Conservation (phyloP, 2,797 vertebrate species). For the Anniella stebbinsi region DNA sequence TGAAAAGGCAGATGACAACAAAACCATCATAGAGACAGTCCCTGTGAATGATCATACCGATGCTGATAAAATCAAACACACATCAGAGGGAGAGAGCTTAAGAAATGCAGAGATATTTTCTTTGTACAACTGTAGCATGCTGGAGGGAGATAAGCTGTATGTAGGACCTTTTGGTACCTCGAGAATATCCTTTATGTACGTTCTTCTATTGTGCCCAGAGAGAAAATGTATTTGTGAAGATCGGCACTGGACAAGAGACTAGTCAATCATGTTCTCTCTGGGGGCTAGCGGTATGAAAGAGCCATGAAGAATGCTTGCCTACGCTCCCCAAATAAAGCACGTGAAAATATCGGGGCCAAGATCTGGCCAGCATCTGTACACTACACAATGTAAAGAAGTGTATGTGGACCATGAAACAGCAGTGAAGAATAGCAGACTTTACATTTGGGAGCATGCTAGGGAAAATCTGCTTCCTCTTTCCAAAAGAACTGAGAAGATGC, state of each 20-base stretch:
- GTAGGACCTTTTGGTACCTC: slow-evolving; percentile 24
- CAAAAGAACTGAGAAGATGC: neutral
- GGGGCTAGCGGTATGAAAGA: neutral
- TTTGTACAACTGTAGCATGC: slow-evolving; percentile 17
- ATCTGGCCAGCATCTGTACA: neutral
- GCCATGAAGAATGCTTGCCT: slow-evolving; percentile 6
- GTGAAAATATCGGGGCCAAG: neutral
- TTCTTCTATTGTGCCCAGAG: neutral
- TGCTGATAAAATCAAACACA: slow-evolving; percentile 26
- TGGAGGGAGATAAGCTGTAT: slow-evolving; percentile 35
- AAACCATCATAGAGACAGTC: neutral
- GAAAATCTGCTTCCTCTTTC: neutral
- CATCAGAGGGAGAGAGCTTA: slow-evolving; percentile 19
- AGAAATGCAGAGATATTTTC: slow-evolving; percentile 24
- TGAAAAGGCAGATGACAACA: slow-evolving; percentile 18
- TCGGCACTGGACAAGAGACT: slow-evolving; percentile 23
- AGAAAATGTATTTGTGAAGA: slow-evolving; percentile 50
- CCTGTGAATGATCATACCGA: slow-evolving; percentile 6
- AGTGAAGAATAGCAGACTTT: neutral
- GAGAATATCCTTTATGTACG: slow-evolving; percentile 25
- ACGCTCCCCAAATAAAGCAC: neutral
- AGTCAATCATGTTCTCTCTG: slow-evolving; percentile 6
- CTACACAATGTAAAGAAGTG: slow-evolving; percentile 5
- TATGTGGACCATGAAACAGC: neutral
- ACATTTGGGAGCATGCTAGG: neutral